Evolutionary conservation across 2,888 invertebrate genomes (phyloP), one percentile per base, ranked within the genome.

Genomic region (Harpagoxenus sublaevis): DNA sequence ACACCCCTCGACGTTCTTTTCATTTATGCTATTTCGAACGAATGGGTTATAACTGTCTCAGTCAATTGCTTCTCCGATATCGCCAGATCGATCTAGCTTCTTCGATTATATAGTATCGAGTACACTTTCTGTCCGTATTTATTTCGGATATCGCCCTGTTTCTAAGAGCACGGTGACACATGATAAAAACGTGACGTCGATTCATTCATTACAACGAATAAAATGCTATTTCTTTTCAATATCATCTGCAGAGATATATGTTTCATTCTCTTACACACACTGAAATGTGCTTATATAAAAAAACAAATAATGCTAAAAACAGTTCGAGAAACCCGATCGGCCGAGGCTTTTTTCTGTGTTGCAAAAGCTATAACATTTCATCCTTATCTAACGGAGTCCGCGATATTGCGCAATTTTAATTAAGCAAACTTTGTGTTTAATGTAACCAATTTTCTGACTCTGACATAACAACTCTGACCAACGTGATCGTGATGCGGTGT

Each of bases 371-470:
- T 55, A 78, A 68, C 18, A 42, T 53, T 78, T 53, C 9, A 42
- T 9, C 10, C 28, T 78, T 12, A 42, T 66, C n/a, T 9, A 23
- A 1, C n/a, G 9, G n/a, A 31, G n/a, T n/a, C 0, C 28, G 53
- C 9, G 5, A n/a, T 65, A 53, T 55, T 15, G 31, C 55, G 12
- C 3, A n/a, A 55, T 68, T 68, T 78, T 78, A 78, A 68, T 78
- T 55, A 15, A 42, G 10, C 42, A 55, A 68, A 68, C n/a, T 31
- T 53, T 6, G 15, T 78, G n/a, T 70, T 70, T 57, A 70, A 66
- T 12, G 23, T 53, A 68, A 70, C n/a, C 28, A 23, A 63, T n/a
- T 45, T 28, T 74, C 23, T 23, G n/a, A 55, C 53, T 55, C 53
- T 9, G 9, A 23, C 35, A 53, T 66, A 42, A 66, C 35, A 35